Percentiles rank a stretch among this genome's conserved stretches.
Conservation (phyloP, 1,140 invertebrate species). For the Philotrypesis tridentata region DNA sequence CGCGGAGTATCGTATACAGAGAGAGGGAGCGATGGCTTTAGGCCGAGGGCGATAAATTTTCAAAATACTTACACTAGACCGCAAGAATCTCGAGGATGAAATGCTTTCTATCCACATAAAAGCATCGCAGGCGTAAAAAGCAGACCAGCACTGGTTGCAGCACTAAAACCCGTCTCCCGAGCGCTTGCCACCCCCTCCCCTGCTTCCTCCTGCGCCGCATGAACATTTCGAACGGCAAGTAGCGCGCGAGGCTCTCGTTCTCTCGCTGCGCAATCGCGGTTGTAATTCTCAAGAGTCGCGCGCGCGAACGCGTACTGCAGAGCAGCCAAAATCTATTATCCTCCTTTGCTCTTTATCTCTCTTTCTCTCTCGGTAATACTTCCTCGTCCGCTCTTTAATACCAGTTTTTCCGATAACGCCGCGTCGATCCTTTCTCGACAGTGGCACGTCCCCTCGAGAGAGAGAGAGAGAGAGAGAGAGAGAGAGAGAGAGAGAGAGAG, state of each 20-base stretch:
- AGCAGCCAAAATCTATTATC: constrained; percentile 32
- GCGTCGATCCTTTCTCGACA: constrained; percentile 11
- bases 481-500: neutral
- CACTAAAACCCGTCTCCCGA: neutral
- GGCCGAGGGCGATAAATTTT: neutral
- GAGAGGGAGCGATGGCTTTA: no score
- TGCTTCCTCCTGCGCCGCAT: no score
- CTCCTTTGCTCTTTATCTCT: neutral
- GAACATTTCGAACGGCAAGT: constrained; percentile 2
- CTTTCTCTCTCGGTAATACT: constrained; percentile 9
- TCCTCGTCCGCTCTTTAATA: constrained; percentile 28
- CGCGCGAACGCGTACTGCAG: no score
- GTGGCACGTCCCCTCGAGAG: neutral
- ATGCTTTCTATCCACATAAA: neutral
- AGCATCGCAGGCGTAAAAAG: neutral
- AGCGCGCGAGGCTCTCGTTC: neutral
- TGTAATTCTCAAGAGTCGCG: constrained; percentile 27
- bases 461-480: neutral
- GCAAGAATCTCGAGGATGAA: neutral
- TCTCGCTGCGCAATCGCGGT: constrained; percentile 15
- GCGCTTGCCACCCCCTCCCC: no score
- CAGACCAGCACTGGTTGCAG: neutral
- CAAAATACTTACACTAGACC: neutral
- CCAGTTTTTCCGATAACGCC: constrained; percentile 37
- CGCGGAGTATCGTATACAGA: no score